Evolutionary conservation across 1,140 invertebrate genomes (phyloP).

Genomic region (Lithobius niger): DNA sequence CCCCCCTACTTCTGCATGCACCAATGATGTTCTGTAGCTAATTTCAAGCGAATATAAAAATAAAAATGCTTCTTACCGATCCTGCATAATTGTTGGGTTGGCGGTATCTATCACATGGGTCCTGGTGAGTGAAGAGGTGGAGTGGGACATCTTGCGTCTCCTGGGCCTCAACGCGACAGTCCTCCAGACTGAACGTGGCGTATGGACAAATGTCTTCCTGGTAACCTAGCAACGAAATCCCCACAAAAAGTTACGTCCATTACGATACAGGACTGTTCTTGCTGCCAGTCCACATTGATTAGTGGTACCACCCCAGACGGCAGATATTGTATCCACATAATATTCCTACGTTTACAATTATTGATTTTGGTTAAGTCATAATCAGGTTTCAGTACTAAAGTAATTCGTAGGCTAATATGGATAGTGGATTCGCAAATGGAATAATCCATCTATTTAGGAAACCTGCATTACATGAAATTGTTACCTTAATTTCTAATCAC

Average conservation of each 20-base stretch:
- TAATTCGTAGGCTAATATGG: too few species aligned
- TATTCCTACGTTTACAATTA: too few species aligned
- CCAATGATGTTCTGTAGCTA: neutral
- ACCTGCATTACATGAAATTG: too few species aligned
- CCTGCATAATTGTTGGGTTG: neutral
- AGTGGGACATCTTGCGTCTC: neutral
- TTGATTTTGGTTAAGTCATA: too few species aligned
- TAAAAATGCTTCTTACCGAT: neutral
- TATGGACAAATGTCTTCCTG: slow-evolving; percentile 83
- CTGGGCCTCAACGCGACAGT: neutral
- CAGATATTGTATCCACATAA: too few species aligned
- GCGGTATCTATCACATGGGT: slow-evolving; percentile 1
- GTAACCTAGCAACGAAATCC: slow-evolving; percentile 11
- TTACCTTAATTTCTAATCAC: too few species aligned
- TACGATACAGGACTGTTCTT: neutral
- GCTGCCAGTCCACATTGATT: too few species aligned
- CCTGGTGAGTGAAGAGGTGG: neutral
- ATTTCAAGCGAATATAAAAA: neutral
- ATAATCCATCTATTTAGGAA: too few species aligned
- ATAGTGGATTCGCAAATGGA: too few species aligned
- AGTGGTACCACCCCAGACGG: too few species aligned
- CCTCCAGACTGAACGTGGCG: slow-evolving; percentile 49
- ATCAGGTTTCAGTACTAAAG: too few species aligned
- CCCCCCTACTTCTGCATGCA: neutral
- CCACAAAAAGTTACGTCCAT: neutral